Evolutionary conservation across 2,113 vertebrate genomes (phyloP), one percentile per base, ranked within the genome.

Genomic region (Triplophysa rosa): DNA sequence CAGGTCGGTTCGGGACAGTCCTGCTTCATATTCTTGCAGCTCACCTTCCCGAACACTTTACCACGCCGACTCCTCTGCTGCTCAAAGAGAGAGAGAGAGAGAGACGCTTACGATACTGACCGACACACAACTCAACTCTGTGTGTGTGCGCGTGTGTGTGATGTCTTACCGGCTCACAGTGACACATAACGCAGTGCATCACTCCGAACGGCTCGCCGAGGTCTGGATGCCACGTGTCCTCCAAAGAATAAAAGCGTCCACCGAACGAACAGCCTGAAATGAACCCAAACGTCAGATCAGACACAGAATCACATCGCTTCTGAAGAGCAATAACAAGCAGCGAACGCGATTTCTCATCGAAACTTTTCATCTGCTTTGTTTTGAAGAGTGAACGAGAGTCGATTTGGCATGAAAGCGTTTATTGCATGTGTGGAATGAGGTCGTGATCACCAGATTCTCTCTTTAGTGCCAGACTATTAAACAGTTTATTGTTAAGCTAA

Each of bases 221-320:
- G 78, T 99, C 96, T 67, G 97, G 97, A 86, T 98, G 96, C 97
- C 97, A 99, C 21, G 93, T 94, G 86, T 98, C 95, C 63, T 95
- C 95, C 89, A 97, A 88, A 7, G 94, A 94, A 68, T 98, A 98
- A 82, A 94, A 93, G 1, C 89, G 93, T 2, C 95, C 95, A 69
- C 97, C 97, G 58, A 99, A 98, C 8, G 94, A 92, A 80, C 97
- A 99, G 87, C 96, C 96, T 98, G 88, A 76, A 23, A 89, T 6
- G 21, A 56, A 64, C 78, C 65, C 26, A 70, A 26, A 69, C 52
- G 11, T 77, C 49, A 77, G 61, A 37, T 16, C 2, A 10, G 14
- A 54, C 0, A 17, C 21, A 72, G 17, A 19, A 37, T 71, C 33
- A 26, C 67, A 14, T 19, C 33, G 6, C 23, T 45, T 73, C 21